Conservation (phyloP, 2,888 invertebrate genomes). For the Ectemnius cavifrons region DNA sequence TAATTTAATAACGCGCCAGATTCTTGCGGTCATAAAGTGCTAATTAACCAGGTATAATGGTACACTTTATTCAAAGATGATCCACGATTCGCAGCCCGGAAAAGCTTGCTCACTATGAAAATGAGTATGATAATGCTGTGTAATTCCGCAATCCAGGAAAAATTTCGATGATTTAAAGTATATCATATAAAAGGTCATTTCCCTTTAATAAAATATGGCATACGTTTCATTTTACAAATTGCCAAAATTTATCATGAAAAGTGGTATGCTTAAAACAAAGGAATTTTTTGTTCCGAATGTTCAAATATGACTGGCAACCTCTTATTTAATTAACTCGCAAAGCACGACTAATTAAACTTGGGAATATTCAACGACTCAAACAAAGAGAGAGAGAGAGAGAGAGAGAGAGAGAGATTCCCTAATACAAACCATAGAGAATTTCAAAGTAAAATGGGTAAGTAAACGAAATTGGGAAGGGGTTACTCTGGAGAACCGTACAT, state of each 20-base stretch:
- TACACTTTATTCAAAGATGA: too few species aligned
- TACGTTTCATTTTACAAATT: not conserved
- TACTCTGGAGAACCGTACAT: not conserved
- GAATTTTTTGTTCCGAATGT: too few species aligned
- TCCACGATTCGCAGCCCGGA: too few species aligned
- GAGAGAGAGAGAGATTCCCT: not conserved
- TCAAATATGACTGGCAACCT: too few species aligned
- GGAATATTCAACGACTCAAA: slow-evolving; percentile 21
- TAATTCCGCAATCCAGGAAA: too few species aligned
- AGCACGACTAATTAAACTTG: slow-evolving; percentile 11
- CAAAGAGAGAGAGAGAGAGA: slow-evolving; percentile 11
- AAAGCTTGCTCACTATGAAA: too few species aligned
- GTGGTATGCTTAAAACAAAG: too few species aligned
- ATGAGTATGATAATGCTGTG: too few species aligned
- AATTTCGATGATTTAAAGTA: too few species aligned
- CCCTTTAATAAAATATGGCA: not conserved
- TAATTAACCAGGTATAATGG: slow-evolving; percentile 39
- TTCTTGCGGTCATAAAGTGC: slow-evolving; percentile 32
- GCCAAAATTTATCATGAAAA: not conserved
- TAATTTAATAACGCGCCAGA: slow-evolving; percentile 37
- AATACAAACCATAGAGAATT: too few species aligned
- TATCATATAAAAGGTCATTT: not conserved
- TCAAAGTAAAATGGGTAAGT: too few species aligned
- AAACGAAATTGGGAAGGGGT: not conserved
- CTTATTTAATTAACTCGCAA: too few species aligned